Evolutionary conservation across 2,113 vertebrate genomes (phyloP).

Genomic region (Pungitius pungitius): DNA sequence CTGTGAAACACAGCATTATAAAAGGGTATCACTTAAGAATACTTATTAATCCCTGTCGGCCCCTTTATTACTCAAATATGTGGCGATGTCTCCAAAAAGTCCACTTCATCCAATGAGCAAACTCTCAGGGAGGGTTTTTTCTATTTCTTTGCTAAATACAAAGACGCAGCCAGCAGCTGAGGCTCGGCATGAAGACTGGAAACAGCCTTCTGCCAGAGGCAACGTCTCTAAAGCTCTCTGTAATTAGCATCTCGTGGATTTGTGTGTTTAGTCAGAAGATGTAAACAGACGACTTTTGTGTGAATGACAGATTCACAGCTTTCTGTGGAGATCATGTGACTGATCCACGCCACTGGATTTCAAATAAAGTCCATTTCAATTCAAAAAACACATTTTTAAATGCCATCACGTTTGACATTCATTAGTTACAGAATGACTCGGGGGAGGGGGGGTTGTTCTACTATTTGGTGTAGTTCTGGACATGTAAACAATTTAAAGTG

Average conservation of each 20-base stretch:
- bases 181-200: not conserved
- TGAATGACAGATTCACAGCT: not conserved
- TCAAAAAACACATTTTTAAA: no score
- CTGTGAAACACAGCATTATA: slow-evolving; percentile 3
- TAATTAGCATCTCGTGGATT: not conserved
- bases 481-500: slow-evolving; percentile 10
- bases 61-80: slow-evolving; percentile 14
- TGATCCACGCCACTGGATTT: not conserved
- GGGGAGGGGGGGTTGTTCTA: not conserved
- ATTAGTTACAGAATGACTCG: slow-evolving; percentile 1
- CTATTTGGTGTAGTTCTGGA: slow-evolving; percentile 7
- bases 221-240: not conserved
- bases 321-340: no score
- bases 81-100: slow-evolving; percentile 24
- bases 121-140: slow-evolving; percentile 2
- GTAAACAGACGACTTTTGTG: not conserved
- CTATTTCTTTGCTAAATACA: not conserved
- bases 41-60: slow-evolving; percentile 30
- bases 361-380: not conserved
- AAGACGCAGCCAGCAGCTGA: not conserved
- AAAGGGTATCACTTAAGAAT: slow-evolving; percentile 20
- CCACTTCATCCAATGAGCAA: slow-evolving; percentile 6
- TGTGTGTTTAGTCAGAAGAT: not conserved
- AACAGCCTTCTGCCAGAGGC: not conserved
- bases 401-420: slow-evolving; percentile 9